A percentile compares a stretch with the other conserved stretches of the same genome.
phyloP scores from a whole-genome alignment of 2,113 vertebrate species.

The Spermophilus dauricus region DNA sequence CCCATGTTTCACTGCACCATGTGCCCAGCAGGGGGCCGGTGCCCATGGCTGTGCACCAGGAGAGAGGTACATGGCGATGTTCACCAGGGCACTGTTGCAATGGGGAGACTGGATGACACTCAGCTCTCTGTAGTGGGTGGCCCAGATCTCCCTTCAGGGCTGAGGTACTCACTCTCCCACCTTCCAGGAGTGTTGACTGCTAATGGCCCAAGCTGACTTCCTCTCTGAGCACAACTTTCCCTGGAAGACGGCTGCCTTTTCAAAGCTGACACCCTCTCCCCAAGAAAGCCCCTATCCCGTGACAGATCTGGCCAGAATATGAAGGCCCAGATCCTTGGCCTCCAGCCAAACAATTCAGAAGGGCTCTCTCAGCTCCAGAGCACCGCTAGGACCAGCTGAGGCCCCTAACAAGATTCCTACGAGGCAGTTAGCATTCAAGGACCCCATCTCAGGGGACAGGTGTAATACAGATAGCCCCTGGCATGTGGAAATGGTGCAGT shows the following conservation, averaged over 20 bases:
- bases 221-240: not conserved
- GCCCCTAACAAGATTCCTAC: not conserved
- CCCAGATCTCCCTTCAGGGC: not conserved
- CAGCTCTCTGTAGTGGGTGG: not conserved
- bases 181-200: not conserved
- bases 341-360: not conserved
- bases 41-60: not conserved
- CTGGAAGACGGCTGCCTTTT: not conserved
- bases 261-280: not conserved
- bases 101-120: not conserved
- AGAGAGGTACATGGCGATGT: not conserved
- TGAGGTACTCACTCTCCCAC: not conserved
- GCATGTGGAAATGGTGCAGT: not conserved
- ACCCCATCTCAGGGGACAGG: not conserved
- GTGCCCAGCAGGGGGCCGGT: not conserved
- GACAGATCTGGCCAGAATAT: not conserved
- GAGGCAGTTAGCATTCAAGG: not conserved
- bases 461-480: not conserved
- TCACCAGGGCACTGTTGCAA: no score
- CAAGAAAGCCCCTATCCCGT: not conserved
- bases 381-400: not conserved
- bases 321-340: not conserved
- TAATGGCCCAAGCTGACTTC: not conserved
- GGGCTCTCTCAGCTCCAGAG: not conserved
- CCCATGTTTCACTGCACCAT: no score